phyloP scores from a whole-genome alignment of 2,797 vertebrate genomes.

The Megalops cyprinoides region DNA sequence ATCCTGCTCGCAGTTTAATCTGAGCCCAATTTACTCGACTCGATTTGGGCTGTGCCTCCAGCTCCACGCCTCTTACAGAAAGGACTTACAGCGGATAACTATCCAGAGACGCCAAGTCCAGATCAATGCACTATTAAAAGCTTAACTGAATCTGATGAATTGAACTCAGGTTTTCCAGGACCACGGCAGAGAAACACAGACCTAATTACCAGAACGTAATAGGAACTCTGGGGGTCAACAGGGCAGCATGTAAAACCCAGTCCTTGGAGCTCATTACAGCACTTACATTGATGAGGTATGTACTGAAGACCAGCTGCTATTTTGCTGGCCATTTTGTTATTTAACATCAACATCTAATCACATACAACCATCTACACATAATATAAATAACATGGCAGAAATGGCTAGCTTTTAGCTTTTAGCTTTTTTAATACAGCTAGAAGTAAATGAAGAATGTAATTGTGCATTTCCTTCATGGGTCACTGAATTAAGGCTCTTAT shows the following conservation, averaged over 20 bases:
- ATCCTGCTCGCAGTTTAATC: too few relatives aligned
- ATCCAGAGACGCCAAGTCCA: not conserved
- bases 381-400: not conserved
- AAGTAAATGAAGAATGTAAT: not conserved
- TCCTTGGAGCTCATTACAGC: not conserved
- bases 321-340: not conserved
- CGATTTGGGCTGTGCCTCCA: not conserved
- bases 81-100: not conserved
- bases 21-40: not conserved
- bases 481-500: not conserved
- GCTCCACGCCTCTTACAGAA: not conserved
- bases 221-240: not conserved
- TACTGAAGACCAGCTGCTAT: not conserved
- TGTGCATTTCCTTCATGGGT: constrained; percentile 4
- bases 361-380: not conserved
- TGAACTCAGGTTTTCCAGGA: not conserved
- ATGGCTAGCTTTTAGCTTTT: not conserved
- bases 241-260: not conserved
- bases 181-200: not conserved
- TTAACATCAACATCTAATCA: not conserved
- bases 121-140: not conserved
- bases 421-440: not conserved
- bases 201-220: not conserved
- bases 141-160: not conserved
- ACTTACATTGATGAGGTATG: too few relatives aligned